Evolutionary conservation across 35 echinoderm and acorn worm genomes (phyloP).

Genomic region (Acanthaster planci): DNA sequence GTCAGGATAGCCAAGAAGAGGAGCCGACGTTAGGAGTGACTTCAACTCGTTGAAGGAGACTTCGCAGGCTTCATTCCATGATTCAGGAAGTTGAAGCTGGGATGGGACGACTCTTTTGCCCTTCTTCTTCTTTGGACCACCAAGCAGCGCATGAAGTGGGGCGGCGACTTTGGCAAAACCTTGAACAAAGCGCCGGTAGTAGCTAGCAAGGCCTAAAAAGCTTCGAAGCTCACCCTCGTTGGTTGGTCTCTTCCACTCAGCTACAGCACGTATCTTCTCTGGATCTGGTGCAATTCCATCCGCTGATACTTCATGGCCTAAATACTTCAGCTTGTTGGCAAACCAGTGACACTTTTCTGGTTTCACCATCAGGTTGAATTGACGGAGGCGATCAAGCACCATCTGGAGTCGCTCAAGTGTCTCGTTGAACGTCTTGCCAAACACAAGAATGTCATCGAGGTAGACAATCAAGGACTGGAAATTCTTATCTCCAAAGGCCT

Average conservation of each 20-base stretch:
- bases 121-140: slow-evolving; percentile 20
- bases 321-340: slow-evolving; percentile 43
- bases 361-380: slow-evolving; percentile 63
- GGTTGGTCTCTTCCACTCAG: slow-evolving; percentile 40
- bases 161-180: slow-evolving; percentile 55
- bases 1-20: slow-evolving; percentile 62
- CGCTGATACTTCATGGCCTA: slow-evolving; percentile 40
- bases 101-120: background rate
- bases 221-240: slow-evolving; percentile 39
- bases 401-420: no score
- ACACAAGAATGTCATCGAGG: no score
- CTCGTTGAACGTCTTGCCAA: no score
- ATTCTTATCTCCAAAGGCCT: no score
- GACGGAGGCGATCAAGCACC: no score
- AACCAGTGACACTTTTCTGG: slow-evolving; percentile 63
- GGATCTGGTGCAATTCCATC: slow-evolving; percentile 56
- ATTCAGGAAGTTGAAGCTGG: background rate
- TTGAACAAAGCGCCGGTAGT: slow-evolving; percentile 59
- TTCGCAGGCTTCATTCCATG: slow-evolving; percentile 34
- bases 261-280: slow-evolving; percentile 41
- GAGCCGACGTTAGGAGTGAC: slow-evolving; percentile 37
- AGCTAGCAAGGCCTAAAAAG: slow-evolving; percentile 57
- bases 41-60: slow-evolving; percentile 54
- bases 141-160: slow-evolving; percentile 50
- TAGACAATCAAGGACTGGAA: no score